phyloP scores from a whole-genome alignment of 2,113 vertebrate species.

The Panthera uncia region DNA sequence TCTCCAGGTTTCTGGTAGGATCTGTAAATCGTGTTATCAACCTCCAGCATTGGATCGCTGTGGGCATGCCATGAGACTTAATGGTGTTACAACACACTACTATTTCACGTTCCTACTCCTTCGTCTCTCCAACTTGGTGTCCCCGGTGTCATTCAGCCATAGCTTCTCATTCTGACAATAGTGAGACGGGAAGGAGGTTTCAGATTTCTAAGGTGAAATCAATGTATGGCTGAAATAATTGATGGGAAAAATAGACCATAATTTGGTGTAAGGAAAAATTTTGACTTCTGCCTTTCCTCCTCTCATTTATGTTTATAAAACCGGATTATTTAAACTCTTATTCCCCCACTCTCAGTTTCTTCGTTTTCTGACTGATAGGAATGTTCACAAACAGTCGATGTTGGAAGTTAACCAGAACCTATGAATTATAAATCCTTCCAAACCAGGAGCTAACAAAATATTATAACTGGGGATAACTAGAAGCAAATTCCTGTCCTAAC shows the following conservation, averaged over 20 bases:
- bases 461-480: background rate
- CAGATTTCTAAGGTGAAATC: conserved; percentile 22
- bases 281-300: background rate
- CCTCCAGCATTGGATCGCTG: background rate
- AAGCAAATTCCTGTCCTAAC: background rate
- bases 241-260: background rate
- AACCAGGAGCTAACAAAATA: background rate
- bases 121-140: background rate
- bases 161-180: background rate
- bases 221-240: background rate
- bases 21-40: background rate
- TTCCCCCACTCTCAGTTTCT: background rate
- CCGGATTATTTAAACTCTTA: background rate
- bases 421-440: background rate
- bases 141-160: no score
- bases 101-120: background rate
- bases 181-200: background rate
- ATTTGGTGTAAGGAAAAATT: background rate
- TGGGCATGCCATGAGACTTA: background rate
- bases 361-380: conserved; percentile 15
- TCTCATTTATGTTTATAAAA: conserved; percentile 8
- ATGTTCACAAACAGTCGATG: background rate
- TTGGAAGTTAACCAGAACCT: background rate
- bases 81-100: background rate
- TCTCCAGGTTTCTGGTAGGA: background rate